Percentiles rank a stretch among this genome's conserved stretches.
Evolutionary conservation across 2,113 vertebrate species (phyloP).

Genomic region (Tachycineta bicolor): DNA sequence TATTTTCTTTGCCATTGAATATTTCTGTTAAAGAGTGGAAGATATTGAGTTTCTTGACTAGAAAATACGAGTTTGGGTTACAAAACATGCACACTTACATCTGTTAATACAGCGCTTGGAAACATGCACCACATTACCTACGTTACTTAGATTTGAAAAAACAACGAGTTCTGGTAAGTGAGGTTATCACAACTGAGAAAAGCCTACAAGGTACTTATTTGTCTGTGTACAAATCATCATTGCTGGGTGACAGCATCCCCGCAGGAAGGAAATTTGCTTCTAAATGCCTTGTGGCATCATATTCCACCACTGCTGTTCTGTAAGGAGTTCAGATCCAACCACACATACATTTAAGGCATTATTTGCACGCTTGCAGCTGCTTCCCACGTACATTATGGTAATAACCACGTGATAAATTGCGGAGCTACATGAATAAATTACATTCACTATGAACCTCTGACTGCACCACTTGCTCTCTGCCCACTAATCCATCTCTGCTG

Average conservation of each 20-base stretch:
- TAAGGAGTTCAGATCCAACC: constrained; percentile 2
- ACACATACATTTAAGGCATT: constrained; percentile 34
- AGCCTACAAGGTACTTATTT: background rate
- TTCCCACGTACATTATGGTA: constrained; percentile 25
- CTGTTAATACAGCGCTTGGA: background rate
- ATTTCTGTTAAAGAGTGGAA: background rate
- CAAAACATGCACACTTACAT: background rate
- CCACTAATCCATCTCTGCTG: constrained; percentile 32
- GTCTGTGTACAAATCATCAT: background rate
- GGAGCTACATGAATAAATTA: constrained; percentile 26
- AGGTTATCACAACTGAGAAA: background rate
- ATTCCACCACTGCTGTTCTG: background rate
- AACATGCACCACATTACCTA: background rate
- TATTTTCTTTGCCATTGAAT: background rate
- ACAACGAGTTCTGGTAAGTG: background rate
- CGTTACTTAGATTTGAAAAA: background rate
- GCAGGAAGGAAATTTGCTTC: constrained; percentile 31
- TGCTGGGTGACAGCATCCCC: constrained; percentile 16
- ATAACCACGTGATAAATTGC: constrained; percentile 28
- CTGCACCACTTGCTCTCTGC: constrained; percentile 44
- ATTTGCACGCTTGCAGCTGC: background rate
- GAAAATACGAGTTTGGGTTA: background rate
- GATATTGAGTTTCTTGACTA: background rate
- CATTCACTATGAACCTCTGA: constrained; percentile 34
- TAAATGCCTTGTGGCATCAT: background rate